phyloP scores from a whole-genome alignment of 2,113 vertebrate genomes.

The Bubo scandiacus region DNA sequence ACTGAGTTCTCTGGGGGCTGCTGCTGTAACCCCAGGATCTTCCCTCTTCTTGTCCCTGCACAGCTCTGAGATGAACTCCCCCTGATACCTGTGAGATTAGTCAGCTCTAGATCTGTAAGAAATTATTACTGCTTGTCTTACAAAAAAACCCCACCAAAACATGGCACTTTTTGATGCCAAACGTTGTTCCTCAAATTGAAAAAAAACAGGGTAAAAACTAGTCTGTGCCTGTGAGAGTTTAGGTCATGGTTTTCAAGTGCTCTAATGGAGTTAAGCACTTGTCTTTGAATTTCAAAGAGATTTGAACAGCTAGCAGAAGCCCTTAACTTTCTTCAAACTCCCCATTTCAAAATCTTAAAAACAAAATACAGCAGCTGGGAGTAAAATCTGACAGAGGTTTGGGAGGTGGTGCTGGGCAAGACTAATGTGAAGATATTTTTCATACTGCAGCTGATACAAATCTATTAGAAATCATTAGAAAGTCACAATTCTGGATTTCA shows the following conservation, averaged over 20 bases:
- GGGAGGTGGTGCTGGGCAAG: background rate
- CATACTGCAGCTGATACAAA: background rate
- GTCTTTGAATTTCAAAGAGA: background rate
- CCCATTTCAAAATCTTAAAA: background rate
- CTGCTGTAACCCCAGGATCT: background rate
- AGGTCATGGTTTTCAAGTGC: background rate
- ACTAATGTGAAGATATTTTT: background rate
- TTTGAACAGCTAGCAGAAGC: background rate
- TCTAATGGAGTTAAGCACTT: background rate
- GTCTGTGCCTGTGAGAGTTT: background rate
- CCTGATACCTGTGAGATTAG: background rate
- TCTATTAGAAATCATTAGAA: background rate
- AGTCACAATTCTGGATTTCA: rapidly evolving
- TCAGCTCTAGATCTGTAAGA: background rate
- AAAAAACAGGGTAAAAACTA: background rate
- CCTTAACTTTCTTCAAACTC: background rate
- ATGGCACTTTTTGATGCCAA: background rate
- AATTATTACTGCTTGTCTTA: background rate
- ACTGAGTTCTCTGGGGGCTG: background rate
- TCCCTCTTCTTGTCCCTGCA: background rate
- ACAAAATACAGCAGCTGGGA: background rate
- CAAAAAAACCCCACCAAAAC: background rate
- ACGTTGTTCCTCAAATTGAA: background rate
- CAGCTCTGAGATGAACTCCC: background rate
- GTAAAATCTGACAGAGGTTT: background rate